phyloP scores from a whole-genome alignment of 2,888 invertebrate species.

The Synanthedon myopaeformis region DNA sequence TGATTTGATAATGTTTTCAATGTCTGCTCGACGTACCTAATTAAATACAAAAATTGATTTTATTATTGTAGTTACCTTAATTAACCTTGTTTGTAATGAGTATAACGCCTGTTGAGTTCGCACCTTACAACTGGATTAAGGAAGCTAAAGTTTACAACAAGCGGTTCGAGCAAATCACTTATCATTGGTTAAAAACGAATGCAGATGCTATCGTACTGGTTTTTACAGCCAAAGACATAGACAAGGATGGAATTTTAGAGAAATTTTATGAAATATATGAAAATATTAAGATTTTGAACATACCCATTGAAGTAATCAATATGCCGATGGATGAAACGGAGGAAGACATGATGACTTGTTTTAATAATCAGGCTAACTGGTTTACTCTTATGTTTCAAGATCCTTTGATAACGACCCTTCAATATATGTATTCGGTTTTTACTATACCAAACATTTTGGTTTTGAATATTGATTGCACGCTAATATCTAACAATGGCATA shows the following conservation, averaged over 20 bases:
- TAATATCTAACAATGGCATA: conserved; percentile 39
- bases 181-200: conserved; percentile 34
- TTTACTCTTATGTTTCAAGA: conserved; percentile 41
- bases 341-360: conserved; percentile 25
- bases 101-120: background rate
- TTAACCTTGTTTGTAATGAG: background rate
- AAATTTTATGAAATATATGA: conserved; percentile 53
- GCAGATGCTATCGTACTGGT: conserved; percentile 38
- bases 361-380: conserved; percentile 51
- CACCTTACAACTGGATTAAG: conserved; percentile 35
- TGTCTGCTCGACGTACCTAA: too few species aligned
- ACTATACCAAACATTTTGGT: conserved; percentile 40
- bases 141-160: conserved; percentile 36
- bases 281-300: conserved; percentile 31
- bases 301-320: conserved; percentile 53
- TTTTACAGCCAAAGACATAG: conserved; percentile 35
- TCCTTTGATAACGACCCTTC: conserved; percentile 28
- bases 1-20: too few species aligned
- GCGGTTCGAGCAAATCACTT: conserved; percentile 20
- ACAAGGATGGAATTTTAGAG: conserved; percentile 32
- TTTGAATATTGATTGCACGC: conserved; percentile 28
- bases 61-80: too few species aligned
- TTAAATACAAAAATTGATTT: too few species aligned
- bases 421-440: conserved; percentile 36
- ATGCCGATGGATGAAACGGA: conserved; percentile 41